phyloP scores from a whole-genome alignment of 2,113 vertebrate genomes.

The Clinocottus analis region DNA sequence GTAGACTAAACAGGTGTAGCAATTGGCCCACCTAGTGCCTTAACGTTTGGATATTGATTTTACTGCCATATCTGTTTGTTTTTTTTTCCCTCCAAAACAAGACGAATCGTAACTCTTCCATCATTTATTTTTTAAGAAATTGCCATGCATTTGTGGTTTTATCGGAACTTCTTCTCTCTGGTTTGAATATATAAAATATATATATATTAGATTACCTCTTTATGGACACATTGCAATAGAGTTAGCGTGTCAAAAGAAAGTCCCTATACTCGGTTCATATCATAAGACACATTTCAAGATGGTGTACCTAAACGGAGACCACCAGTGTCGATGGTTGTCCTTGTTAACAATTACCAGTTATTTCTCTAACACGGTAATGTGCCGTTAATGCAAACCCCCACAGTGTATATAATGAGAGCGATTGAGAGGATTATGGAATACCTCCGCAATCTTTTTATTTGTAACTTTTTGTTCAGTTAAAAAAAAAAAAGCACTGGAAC shows the following conservation, averaged over 20 bases:
- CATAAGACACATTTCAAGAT: slow-evolving; percentile 71
- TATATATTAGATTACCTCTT: slow-evolving; percentile 81
- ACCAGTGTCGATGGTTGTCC: slow-evolving; percentile 55
- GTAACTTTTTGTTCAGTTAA: slow-evolving; percentile 91
- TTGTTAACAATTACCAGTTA: slow-evolving; percentile 53
- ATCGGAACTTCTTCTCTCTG: slow-evolving; percentile 73
- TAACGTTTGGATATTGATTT: slow-evolving; percentile 92
- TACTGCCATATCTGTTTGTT: slow-evolving; percentile 90
- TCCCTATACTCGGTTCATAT: slow-evolving; percentile 77
- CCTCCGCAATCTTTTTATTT: slow-evolving; percentile 87
- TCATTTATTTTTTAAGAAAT: slow-evolving; percentile 74
- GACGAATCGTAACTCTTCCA: slow-evolving; percentile 80
- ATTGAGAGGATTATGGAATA: slow-evolving; percentile 89
- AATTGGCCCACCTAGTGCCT: slow-evolving; percentile 95
- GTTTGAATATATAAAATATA: slow-evolving; percentile 71
- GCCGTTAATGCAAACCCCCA: slow-evolving; percentile 66
- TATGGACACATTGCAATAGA: slow-evolving; percentile 83
- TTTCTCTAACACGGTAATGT: slow-evolving; percentile 60
- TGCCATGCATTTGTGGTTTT: slow-evolving; percentile 80
- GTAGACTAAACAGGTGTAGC: slow-evolving; percentile 95
- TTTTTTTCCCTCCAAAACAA: slow-evolving; percentile 74
- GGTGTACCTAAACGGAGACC: slow-evolving; percentile 63
- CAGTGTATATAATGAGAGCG: slow-evolving; percentile 79
- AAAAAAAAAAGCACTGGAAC: slow-evolving; percentile 97
- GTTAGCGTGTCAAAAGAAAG: slow-evolving; percentile 78